Evolutionary conservation across 2,797 vertebrate genomes (phyloP).

Genomic region (Sparus aurata): DNA sequence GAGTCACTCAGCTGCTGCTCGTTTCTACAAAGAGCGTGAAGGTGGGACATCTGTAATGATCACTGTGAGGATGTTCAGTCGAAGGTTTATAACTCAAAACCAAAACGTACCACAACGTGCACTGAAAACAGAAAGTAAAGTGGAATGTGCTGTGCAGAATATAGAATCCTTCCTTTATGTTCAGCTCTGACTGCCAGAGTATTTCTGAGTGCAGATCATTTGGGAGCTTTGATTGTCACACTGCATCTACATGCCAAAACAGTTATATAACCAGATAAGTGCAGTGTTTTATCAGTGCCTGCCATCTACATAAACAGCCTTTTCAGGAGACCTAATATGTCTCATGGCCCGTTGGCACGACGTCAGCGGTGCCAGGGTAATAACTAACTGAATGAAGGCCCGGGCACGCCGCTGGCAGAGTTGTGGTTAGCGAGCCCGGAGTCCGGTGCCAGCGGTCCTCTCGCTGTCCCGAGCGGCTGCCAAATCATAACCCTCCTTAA

Average conservation of each 20-base stretch:
- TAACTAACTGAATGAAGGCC: constrained; percentile 43
- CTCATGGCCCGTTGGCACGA: constrained; percentile 39
- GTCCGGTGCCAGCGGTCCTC: constrained; percentile 55
- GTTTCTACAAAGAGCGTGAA: background rate
- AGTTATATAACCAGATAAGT: constrained; percentile 38
- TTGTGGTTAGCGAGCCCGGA: constrained; percentile 48
- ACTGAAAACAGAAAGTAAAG: background rate
- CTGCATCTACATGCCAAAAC: constrained; percentile 14
- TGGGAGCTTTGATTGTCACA: constrained; percentile 32
- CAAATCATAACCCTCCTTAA: constrained; percentile 65
- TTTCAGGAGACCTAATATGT: constrained; percentile 42
- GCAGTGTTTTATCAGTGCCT: constrained; percentile 35
- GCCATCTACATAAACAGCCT: constrained; percentile 29
- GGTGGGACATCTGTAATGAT: background rate
- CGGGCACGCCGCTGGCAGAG: constrained; percentile 33
- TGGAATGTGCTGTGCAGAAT: background rate
- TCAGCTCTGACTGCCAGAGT: background rate
- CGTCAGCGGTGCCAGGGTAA: constrained; percentile 47
- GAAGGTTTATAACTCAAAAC: background rate
- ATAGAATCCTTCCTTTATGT: background rate
- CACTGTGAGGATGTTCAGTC: constrained; percentile 2
- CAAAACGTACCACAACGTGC: background rate
- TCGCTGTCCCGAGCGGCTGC: constrained; percentile 43
- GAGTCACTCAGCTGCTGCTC: background rate
- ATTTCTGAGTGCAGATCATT: constrained; percentile 2